A percentile compares a stretch with the other conserved stretches of the same genome.
Conservation (phyloP, 2,888 invertebrate genomes). For the Anoplius nigerrimus region DNA sequence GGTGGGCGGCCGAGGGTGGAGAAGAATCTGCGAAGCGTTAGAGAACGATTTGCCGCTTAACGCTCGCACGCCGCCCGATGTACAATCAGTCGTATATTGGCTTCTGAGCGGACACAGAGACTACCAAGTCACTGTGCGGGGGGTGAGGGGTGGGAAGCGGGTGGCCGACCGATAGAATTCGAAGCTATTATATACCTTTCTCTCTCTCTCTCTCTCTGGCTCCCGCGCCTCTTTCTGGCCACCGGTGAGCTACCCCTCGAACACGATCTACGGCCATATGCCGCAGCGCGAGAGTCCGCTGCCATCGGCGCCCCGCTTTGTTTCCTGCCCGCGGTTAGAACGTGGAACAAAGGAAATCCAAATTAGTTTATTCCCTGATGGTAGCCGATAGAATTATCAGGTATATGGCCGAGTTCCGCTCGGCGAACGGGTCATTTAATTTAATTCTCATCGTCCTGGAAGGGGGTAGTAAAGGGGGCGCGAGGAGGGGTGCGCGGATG, state of each 20-base stretch:
- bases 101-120: neutral
- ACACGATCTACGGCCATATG: too few relatives aligned
- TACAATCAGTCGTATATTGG: too few relatives aligned
- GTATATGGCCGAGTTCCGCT: slow-evolving; percentile 39
- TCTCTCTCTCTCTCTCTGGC: too few relatives aligned
- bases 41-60: too few relatives aligned
- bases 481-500: neutral
- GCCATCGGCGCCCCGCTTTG: slow-evolving; percentile 36
- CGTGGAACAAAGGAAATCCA: slow-evolving; percentile 41
- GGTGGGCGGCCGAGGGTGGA: too few relatives aligned
- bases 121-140: neutral
- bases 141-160: neutral
- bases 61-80: too few relatives aligned
- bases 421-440: slow-evolving; percentile 53
- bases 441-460: slow-evolving; percentile 39
- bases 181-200: slow-evolving; percentile 25
- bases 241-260: too few relatives aligned
- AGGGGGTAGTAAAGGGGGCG: neutral
- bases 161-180: slow-evolving; percentile 31
- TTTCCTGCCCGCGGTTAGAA: slow-evolving; percentile 29
- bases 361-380: slow-evolving; percentile 60
- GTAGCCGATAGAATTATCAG: slow-evolving; percentile 56
- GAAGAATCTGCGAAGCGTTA: too few relatives aligned
- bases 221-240: too few relatives aligned
- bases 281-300: too few relatives aligned